Evolutionary conservation across 2,113 vertebrate genomes (phyloP).

Genomic region (Macquaria australasica): DNA sequence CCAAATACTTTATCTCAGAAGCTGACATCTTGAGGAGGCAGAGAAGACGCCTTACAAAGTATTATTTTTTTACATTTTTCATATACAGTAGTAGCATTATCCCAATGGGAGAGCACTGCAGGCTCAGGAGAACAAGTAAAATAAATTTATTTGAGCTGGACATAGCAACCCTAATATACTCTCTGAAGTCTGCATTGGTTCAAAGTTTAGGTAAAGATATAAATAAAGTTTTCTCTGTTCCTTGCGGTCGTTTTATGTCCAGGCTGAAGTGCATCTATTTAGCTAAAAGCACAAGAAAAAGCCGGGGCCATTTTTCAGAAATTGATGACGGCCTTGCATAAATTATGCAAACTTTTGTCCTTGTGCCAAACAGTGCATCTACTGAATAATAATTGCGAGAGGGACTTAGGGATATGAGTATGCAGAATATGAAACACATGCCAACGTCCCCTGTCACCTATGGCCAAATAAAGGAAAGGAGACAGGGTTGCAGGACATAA

Average conservation of each 20-base stretch:
- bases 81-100: not conserved
- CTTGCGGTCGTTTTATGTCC: constrained; percentile 67
- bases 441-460: constrained; percentile 55
- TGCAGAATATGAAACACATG: constrained; percentile 70
- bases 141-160: constrained; percentile 58
- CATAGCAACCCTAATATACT: constrained; percentile 49
- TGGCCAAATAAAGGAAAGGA: constrained; percentile 43
- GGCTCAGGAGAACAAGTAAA: constrained; percentile 36
- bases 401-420: constrained; percentile 71
- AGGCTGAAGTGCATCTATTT: constrained; percentile 78
- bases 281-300: constrained; percentile 83
- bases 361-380: constrained; percentile 85
- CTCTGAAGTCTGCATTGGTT: constrained; percentile 58
- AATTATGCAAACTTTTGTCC: constrained; percentile 89
- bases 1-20: constrained; percentile 57
- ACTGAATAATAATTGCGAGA: constrained; percentile 85
- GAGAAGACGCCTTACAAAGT: constrained; percentile 29
- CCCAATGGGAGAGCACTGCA: constrained; percentile 22
- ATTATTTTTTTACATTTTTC: constrained; percentile 41
- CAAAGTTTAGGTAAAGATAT: constrained; percentile 81
- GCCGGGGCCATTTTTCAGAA: constrained; percentile 83
- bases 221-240: constrained; percentile 80
- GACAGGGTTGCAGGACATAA: constrained; percentile 18
- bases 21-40: constrained; percentile 29
- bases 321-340: constrained; percentile 88